Evolutionary conservation across 2,797 vertebrate species (phyloP).

Genomic region (Furcifer pardalis): DNA sequence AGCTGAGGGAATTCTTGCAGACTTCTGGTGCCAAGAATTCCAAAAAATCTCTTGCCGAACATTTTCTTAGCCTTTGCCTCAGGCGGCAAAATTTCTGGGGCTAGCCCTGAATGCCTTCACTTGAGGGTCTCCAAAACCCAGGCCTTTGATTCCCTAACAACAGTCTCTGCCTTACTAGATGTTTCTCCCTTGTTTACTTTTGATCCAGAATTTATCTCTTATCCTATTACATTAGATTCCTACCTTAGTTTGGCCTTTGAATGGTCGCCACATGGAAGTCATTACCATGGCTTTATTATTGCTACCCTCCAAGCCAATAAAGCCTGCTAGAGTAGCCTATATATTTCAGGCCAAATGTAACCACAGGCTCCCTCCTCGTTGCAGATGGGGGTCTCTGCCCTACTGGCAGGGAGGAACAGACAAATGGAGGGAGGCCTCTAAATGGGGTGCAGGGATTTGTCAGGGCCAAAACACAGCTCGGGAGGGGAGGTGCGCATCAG

Average conservation of each 20-base stretch:
- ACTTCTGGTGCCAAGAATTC: no score
- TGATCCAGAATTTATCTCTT: slow-evolving; percentile 45
- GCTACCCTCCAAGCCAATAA: slow-evolving; percentile 43
- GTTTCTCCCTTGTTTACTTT: slow-evolving; percentile 46
- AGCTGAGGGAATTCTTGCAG: no score
- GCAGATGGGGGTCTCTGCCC: accelerated
- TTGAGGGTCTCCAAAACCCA: background rate
- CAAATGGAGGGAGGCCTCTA: background rate
- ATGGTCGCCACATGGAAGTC: slow-evolving; percentile 37
- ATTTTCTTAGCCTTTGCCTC: background rate
- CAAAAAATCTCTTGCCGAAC: background rate
- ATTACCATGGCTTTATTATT: slow-evolving; percentile 45
- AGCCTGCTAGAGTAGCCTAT: slow-evolving; percentile 15
- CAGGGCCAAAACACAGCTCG: slow-evolving; percentile 36
- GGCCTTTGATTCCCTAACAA: slow-evolving; percentile 24
- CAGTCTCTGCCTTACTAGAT: background rate
- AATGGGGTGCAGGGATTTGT: background rate
- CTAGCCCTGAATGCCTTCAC: background rate
- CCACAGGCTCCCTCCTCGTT: background rate
- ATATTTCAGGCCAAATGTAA: background rate
- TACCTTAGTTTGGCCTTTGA: slow-evolving; percentile 14
- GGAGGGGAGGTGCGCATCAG: slow-evolving; percentile 56
- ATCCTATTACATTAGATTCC: slow-evolving; percentile 40
- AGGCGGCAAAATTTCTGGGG: background rate
- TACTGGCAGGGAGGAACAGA: background rate